Percentiles rank a stretch among this genome's conserved stretches.
Evolutionary conservation across 2,113 vertebrate species (phyloP).

Genomic region (Jaculus jaculus): DNA sequence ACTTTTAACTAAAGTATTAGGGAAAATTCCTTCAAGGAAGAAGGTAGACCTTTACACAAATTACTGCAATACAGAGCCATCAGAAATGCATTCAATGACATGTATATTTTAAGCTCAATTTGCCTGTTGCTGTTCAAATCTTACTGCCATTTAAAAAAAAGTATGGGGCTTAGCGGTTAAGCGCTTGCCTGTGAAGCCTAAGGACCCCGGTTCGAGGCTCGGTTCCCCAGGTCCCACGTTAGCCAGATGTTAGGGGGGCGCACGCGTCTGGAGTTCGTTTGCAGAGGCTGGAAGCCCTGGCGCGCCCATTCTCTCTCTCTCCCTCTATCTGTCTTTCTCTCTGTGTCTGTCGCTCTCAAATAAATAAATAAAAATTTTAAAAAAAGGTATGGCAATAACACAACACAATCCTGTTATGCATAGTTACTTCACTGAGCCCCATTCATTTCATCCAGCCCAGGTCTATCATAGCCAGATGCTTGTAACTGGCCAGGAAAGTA

Average conservation of each 20-base stretch:
- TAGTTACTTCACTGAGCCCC: fast-evolving
- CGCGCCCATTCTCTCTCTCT: no score
- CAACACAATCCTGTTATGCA: neutral
- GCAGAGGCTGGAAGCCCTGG: no score
- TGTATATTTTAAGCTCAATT: neutral
- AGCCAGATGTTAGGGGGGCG: no score
- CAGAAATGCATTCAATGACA: neutral
- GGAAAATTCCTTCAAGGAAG: neutral
- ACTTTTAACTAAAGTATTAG: neutral
- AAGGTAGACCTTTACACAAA: neutral
- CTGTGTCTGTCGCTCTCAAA: no score
- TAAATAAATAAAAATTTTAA: no score
- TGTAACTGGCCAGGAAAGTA: neutral
- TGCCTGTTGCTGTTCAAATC: neutral
- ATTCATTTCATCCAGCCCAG: neutral
- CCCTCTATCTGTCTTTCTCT: no score
- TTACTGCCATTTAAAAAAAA: neutral
- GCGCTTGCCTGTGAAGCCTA: no score
- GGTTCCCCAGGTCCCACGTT: no score
- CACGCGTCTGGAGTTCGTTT: no score
- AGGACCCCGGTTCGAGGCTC: no score
- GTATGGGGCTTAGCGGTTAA: no score
- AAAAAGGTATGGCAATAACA: neutral
- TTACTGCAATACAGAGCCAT: neutral
- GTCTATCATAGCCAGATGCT: neutral